A percentile compares a stretch with the other conserved stretches of the same genome.
Conservation (phyloP, 1,140 invertebrate genomes). For the Potamilus streckersoni region DNA sequence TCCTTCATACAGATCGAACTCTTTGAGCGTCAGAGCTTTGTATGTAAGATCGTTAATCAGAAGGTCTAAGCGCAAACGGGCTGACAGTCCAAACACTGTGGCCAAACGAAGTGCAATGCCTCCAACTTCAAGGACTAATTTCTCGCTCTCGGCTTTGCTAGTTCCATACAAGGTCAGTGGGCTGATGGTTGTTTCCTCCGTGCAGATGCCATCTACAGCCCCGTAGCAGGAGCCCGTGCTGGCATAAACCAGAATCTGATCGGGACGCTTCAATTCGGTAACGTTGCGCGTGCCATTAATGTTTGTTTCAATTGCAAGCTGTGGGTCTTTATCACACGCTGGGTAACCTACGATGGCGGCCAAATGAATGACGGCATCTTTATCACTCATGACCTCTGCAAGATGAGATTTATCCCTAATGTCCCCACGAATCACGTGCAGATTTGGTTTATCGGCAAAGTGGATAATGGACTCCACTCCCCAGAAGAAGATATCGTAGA, state of each 20-base stretch:
- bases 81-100: constrained; percentile 59
- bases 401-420: too few species aligned
- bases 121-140: too few species aligned
- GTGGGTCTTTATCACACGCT: constrained; percentile 56
- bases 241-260: constrained; percentile 55
- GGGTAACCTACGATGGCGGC: constrained; percentile 63
- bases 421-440: background rate
- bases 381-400: too few species aligned
- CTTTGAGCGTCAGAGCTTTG: constrained; percentile 51
- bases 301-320: constrained; percentile 47
- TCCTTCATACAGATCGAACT: constrained; percentile 59
- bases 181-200: constrained; percentile 54
- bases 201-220: constrained; percentile 41
- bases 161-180: constrained; percentile 51
- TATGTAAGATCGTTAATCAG: constrained; percentile 59
- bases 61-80: constrained; percentile 55
- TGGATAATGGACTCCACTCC: constrained; percentile 45
- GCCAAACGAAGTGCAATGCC: constrained; percentile 47
- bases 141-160: too few species aligned
- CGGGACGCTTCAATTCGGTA: constrained; percentile 37
- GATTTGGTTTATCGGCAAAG: constrained; percentile 38
- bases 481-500: constrained; percentile 56
- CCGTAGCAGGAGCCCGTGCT: constrained; percentile 47
- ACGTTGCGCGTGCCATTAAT: constrained; percentile 51
- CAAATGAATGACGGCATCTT: constrained; percentile 43